Evolutionary conservation across 2,888 invertebrate species (phyloP), one percentile per base, ranked within the genome.

Genomic region (Aporophyla lueneburgensis): DNA sequence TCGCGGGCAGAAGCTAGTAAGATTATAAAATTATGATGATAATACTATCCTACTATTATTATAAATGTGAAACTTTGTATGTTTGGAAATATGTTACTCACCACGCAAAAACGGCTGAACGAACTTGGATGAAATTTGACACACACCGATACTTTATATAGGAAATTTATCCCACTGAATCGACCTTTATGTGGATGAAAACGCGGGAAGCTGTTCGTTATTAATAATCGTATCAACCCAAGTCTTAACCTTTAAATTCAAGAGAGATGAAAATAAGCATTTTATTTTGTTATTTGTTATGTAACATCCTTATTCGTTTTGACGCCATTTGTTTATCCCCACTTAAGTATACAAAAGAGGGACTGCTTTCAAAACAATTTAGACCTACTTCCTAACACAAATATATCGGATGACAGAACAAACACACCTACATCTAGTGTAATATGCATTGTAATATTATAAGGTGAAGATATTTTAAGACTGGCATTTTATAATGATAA

Each of bases 321-420:
- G 46, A 43, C 27, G 27, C 33, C 59, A 71, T 81, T 73, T 66
- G 33, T 58, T 81, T 74, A 71, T 71, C 59, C 46, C 27, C 59
- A 43, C 67, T 69, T 56, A 49, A 19, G 59, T 5, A 62, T 19
- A 84, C 66, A 58, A 27, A 65, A 51, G 58, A 27, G 56, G 10
- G 54, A 68, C 16, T 21, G 76, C 71, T 85, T 69, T 69, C 77
- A 66, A 54, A 59, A 68, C 54, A 85, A 66, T 68, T 59, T 62
- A 61, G 46, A 70, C 19, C 33, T 62, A 71, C 68, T 74, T 63
- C 24, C 58, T n/a, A 46, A 33, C 27, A 19, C 40, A 83, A 80
- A 76, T 68, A 71, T 85, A 82, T 82, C 76, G 62, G 40, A 61
- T 85, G n/a, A 2, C 76, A 51, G n/a, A 61, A 61, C 58, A 58